Evolutionary conservation across 1,140 invertebrate species (phyloP).

Genomic region (Hydropsyche tenuis): DNA sequence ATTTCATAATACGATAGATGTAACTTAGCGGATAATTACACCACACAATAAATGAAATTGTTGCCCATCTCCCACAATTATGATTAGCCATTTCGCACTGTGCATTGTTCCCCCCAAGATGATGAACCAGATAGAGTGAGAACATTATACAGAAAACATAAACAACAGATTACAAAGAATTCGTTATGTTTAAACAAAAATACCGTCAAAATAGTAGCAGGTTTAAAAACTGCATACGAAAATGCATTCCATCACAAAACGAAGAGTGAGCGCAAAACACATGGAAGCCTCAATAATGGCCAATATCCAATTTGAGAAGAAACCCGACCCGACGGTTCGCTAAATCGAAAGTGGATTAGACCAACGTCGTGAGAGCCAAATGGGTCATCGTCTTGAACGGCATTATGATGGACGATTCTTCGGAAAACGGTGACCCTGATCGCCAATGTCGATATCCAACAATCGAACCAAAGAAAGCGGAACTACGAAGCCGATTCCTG

Average conservation of each 20-base stretch:
- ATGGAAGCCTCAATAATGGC: neutral
- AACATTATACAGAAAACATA: neutral
- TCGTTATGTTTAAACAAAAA: neutral
- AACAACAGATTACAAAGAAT: neutral
- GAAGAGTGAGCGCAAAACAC: neutral
- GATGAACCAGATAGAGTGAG: neutral
- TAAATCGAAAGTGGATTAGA: conserved; percentile 20
- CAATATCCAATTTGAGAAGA: conserved; percentile 21
- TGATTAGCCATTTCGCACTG: conserved; percentile 14
- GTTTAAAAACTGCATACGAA: too few relatives aligned
- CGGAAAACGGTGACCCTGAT: neutral
- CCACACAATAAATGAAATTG: conserved; percentile 13
- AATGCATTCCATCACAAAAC: too few relatives aligned
- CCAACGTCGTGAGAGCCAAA: conserved; percentile 14
- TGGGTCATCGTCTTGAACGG: conserved; percentile 3
- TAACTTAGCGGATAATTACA: conserved; percentile 5
- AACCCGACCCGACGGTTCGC: neutral
- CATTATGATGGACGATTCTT: neutral
- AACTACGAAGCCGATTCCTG: neutral
- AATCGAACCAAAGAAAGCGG: neutral
- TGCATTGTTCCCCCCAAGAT: neutral
- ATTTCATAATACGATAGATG: conserved; percentile 10
- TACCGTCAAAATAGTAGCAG: too few relatives aligned
- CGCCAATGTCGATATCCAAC: neutral
- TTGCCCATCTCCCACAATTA: conserved; percentile 18